Evolutionary conservation across 2,797 vertebrate genomes (phyloP).

Genomic region (Siniperca obscura): DNA sequence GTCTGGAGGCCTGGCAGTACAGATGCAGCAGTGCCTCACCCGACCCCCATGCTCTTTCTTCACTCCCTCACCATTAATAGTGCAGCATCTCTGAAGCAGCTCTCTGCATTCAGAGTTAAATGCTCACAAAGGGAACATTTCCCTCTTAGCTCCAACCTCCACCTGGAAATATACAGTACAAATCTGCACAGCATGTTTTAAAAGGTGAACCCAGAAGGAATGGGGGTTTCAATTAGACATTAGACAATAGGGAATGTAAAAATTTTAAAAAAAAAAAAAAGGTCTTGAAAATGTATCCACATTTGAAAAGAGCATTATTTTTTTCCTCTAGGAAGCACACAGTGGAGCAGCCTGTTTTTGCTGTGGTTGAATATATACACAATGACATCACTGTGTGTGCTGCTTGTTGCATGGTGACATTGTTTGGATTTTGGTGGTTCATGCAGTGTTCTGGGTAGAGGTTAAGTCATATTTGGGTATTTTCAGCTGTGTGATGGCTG

Average conservation of each 20-base stretch:
- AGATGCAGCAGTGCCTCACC: conserved; percentile 25
- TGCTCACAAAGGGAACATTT: conserved; percentile 32
- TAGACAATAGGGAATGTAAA: conserved; percentile 43
- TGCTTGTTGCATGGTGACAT: conserved; percentile 28
- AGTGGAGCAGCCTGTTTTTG: conserved; percentile 11
- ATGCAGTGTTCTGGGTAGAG: conserved; percentile 19
- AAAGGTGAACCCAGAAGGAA: conserved; percentile 47
- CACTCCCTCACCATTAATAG: conserved; percentile 51
- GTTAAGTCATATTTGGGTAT: conserved; percentile 38
- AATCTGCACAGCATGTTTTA: conserved; percentile 26
- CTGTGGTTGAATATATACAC: conserved; percentile 9
- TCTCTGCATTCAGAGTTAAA: conserved; percentile 22
- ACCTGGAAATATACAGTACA: conserved; percentile 26
- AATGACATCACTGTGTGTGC: conserved; percentile 32
- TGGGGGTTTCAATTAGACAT: conserved; percentile 39
- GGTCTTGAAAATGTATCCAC: conserved; percentile 43
- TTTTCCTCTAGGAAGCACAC: conserved; percentile 5
- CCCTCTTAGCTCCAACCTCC: conserved; percentile 27
- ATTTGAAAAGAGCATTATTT: conserved; percentile 30
- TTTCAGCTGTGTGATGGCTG: conserved; percentile 23
- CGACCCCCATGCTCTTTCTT: neutral
- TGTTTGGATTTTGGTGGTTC: conserved; percentile 40
- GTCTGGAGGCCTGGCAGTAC: neutral
- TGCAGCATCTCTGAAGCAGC: conserved; percentile 33
- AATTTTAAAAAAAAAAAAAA: conserved; percentile 54